Evolutionary conservation across 2,113 vertebrate species (phyloP).

Genomic region (Poicephalus meyeri): DNA sequence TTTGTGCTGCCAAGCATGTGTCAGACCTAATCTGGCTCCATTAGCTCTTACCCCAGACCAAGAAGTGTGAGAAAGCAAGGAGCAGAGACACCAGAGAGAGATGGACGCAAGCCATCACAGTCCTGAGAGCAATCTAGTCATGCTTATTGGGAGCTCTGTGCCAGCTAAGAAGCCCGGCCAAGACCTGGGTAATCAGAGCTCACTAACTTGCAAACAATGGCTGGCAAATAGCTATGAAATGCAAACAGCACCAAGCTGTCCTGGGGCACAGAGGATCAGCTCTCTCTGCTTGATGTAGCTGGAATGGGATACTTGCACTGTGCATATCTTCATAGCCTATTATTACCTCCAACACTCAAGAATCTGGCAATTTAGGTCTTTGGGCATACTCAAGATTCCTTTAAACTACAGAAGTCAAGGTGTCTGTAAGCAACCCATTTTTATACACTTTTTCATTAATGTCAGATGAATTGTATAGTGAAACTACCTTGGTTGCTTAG

Average conservation of each 20-base stretch:
- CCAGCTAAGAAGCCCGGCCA: not conserved
- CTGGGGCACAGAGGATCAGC: not conserved
- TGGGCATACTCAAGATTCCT: not conserved
- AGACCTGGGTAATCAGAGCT: not conserved
- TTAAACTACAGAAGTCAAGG: not conserved
- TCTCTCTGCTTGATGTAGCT: not conserved
- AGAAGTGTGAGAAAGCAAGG: not conserved
- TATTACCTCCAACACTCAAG: not conserved
- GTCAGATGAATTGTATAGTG: not conserved
- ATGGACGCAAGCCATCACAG: not conserved
- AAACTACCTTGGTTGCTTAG: not conserved
- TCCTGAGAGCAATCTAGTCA: not conserved
- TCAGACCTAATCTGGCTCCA: not conserved
- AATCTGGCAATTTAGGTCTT: not conserved
- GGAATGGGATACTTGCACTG: not conserved
- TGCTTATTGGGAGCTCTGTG: rapidly evolving
- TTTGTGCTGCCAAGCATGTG: not conserved
- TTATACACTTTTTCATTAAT: not conserved
- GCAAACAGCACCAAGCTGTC: rapidly evolving
- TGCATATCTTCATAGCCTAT: not conserved
- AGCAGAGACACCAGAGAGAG: not conserved
- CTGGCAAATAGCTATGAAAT: not conserved
- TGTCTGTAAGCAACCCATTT: not conserved
- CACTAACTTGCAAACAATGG: not conserved
- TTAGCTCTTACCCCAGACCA: not conserved